Percentiles rank a stretch among this genome's conserved stretches.
Evolutionary conservation across 2,888 invertebrate genomes (phyloP).

Genomic region (Pammene aurita): DNA sequence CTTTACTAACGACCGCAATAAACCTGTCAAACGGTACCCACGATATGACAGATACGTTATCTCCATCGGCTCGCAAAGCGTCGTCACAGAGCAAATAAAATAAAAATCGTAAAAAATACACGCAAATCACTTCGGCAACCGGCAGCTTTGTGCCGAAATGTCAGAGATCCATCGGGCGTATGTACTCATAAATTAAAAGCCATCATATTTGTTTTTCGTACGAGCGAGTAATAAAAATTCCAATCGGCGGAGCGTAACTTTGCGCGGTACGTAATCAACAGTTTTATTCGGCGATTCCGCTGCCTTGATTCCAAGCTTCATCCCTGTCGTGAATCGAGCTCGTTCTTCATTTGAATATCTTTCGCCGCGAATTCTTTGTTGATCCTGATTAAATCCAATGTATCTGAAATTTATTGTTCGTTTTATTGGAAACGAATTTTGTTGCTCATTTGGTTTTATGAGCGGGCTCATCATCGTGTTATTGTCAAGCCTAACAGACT

Average conservation of each 20-base stretch:
- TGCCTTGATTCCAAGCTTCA: conserved; percentile 69
- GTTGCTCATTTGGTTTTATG: conserved; percentile 36
- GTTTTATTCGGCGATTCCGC: conserved; percentile 75
- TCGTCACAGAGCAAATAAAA: conserved; percentile 66
- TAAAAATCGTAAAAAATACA: conserved; percentile 61
- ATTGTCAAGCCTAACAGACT: conserved; percentile 40
- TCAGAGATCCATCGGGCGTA: conserved; percentile 58
- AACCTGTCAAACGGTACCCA: conserved; percentile 75
- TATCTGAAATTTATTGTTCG: conserved; percentile 46
- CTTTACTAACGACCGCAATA: conserved; percentile 72
- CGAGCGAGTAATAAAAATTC: conserved; percentile 76
- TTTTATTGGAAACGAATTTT: conserved; percentile 35
- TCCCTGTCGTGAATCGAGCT: conserved; percentile 59
- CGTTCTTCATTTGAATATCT: conserved; percentile 71
- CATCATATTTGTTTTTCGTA: conserved; percentile 78
- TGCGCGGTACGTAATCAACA: conserved; percentile 76
- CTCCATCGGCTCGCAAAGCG: conserved; percentile 72
- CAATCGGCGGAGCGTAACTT: conserved; percentile 75
- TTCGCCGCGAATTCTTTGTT: conserved; percentile 59
- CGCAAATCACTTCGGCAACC: conserved; percentile 63
- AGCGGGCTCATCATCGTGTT: conserved; percentile 17
- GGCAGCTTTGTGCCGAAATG: conserved; percentile 56
- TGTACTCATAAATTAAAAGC: conserved; percentile 76
- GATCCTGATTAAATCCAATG: conserved; percentile 69
- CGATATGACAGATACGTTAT: conserved; percentile 78